Evolutionary conservation across 2,113 vertebrate species (phyloP).

Genomic region (Sceloporus tristichus): DNA sequence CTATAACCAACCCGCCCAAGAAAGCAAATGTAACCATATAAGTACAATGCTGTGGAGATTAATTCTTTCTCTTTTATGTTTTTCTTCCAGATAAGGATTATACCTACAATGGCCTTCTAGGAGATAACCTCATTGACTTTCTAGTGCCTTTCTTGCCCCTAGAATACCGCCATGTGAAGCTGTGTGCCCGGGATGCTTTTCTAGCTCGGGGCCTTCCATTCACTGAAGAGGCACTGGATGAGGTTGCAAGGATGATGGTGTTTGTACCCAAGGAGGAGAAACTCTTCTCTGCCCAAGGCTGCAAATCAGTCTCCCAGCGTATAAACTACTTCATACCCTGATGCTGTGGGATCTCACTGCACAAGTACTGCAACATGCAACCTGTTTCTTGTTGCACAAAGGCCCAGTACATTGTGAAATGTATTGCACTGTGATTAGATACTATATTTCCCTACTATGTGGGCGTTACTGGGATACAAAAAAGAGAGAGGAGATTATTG

Average conservation of each 20-base stretch:
- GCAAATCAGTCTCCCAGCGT: conserved; percentile 93
- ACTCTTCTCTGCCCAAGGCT: conserved; percentile 95
- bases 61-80: conserved; percentile 1
- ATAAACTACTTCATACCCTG: conserved; percentile 92
- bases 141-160: conserved; percentile 94
- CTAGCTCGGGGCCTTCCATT: conserved; percentile 81
- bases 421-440: neutral
- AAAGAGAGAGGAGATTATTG: too few relatives aligned
- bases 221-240: conserved; percentile 82
- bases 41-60: too few relatives aligned
- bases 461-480: neutral
- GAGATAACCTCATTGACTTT: conserved; percentile 88
- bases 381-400: neutral
- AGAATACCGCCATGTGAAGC: conserved; percentile 89
- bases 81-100: conserved; percentile 77
- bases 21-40: too few relatives aligned
- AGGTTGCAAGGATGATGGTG: conserved; percentile 89
- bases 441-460: neutral
- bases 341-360: conserved; percentile 41
- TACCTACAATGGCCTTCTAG: conserved; percentile 84
- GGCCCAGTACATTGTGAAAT: neutral
- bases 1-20: too few relatives aligned
- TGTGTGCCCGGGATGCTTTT: conserved; percentile 88
- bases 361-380: neutral
- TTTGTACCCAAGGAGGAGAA: conserved; percentile 92